Conservation (phyloP, 2,888 invertebrate species). For the Phyto melanocephala region DNA sequence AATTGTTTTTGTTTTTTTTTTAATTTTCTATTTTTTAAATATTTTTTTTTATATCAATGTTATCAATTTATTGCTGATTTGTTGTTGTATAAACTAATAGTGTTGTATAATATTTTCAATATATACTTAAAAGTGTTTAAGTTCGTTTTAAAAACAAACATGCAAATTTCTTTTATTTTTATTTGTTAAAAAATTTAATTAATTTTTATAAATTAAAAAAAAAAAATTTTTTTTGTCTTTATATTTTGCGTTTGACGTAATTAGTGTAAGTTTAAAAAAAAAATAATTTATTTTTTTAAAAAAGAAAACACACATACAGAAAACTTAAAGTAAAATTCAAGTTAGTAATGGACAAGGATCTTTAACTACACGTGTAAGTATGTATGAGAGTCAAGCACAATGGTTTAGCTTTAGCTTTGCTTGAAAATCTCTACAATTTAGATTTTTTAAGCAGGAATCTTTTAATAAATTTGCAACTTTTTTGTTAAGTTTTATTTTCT, state of each 20-base stretch:
- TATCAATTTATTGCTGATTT: constrained; percentile 12
- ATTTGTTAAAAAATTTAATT: not conserved
- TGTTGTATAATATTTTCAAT: not conserved
- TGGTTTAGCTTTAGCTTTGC: not conserved
- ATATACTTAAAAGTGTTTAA: not conserved
- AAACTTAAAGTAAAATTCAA: too few species aligned
- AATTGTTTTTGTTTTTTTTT: not conserved
- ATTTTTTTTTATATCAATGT: constrained; percentile 12
- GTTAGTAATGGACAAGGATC: too few species aligned
- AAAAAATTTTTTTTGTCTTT: constrained; percentile 5
- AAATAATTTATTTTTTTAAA: not conserved
- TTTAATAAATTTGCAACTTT: not conserved
- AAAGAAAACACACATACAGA: not conserved
- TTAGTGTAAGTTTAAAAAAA: not conserved
- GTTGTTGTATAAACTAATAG: constrained; percentile 1
- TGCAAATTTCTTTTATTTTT: constrained; percentile 38
- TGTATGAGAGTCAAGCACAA: not conserved
- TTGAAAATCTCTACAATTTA: not conserved
- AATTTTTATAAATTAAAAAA: not conserved
- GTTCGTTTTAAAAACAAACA: constrained; percentile 60
- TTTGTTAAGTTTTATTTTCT: not conserved
- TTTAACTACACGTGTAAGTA: too few species aligned
- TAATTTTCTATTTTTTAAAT: constrained; percentile 2
- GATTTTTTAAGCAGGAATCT: too few species aligned
- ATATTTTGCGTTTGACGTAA: constrained; percentile 4